Conservation (phyloP, 2,888 invertebrate genomes). For the Yponomeuta cagnagella region DNA sequence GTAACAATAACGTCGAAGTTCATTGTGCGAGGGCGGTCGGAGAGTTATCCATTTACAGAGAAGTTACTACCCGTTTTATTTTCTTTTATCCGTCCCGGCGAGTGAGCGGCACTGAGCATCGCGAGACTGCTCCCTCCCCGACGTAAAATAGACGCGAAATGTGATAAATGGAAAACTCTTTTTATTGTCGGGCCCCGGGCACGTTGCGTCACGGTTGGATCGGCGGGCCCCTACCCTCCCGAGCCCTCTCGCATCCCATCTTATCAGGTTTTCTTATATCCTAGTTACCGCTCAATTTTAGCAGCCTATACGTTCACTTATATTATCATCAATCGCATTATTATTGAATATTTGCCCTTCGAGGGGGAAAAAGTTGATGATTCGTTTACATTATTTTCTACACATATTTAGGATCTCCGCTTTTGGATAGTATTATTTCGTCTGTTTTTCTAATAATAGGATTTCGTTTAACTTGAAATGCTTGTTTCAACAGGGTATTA, state of each 20-base stretch:
- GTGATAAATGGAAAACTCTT: slow-evolving; percentile 75
- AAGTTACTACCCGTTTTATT: slow-evolving; percentile 67
- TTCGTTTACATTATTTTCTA: background rate
- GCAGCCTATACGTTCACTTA: slow-evolving; percentile 35
- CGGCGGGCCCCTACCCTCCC: slow-evolving; percentile 36
- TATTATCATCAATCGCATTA: slow-evolving; percentile 26
- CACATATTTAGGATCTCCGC: background rate
- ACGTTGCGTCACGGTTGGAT: slow-evolving; percentile 61
- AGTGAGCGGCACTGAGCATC: slow-evolving; percentile 56
- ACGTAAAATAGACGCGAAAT: slow-evolving; percentile 74
- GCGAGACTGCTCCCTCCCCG: slow-evolving; percentile 54
- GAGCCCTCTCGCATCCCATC: slow-evolving; percentile 48
- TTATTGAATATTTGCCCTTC: slow-evolving; percentile 4
- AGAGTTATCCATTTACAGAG: slow-evolving; percentile 66
- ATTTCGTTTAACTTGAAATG: background rate
- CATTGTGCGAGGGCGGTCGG: slow-evolving; percentile 56
- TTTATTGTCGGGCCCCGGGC: slow-evolving; percentile 66
- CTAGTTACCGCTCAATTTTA: slow-evolving; percentile 69
- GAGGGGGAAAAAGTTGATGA: background rate
- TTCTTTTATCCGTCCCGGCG: slow-evolving; percentile 59
- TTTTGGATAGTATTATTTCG: too few species aligned
- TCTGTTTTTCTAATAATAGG: too few species aligned
- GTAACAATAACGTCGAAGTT: slow-evolving; percentile 51
- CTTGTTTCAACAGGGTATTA: slow-evolving; percentile 74
- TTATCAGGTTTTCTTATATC: slow-evolving; percentile 70